Base-by-base conservation (phyloP, 1,140 invertebrate species). In the Heliconius congener region DNA sequence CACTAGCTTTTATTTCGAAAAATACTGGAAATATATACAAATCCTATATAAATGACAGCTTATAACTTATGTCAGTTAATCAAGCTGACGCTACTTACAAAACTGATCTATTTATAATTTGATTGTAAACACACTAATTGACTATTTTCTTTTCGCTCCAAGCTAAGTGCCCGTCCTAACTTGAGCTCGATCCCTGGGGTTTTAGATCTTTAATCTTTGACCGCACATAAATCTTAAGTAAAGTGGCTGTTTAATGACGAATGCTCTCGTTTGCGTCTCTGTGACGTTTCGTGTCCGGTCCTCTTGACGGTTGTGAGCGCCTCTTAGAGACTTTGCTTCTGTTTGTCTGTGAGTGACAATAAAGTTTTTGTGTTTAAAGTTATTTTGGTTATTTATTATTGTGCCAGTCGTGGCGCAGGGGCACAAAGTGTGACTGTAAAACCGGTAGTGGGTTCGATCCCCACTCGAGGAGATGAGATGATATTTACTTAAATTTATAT, bases 141-240 rank as follows among this genome's bases (percentile, higher is more conserved):
- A 66, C 60, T 66, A 66, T 66, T 66, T 66, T 66, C 27, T 66
- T 66, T 66, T 30, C 60, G 27, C 60, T 30, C 13, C 27, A 16
- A n/a, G 0, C 60, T 30, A 18, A 66, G 60, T 66, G 27, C 60
- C 8, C 57, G 3, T 30, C n/a, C 60, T 6, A 66, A 66, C 60
- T 66, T 6, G 1, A 27, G 27, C 13, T 66, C 60, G 60, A 27
- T 76, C 74, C 57, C 74, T 37, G 50, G 74, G 23, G 74, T 57
- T 76, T 76, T 71, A 39, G 57, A 71, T 60, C 74, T 76, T 76
- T 76, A 76, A 76, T 76, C 74, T 76, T 71, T 66, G 60, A 76
- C 74, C 74, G 74, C 74, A 39, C 37, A 76, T 76, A 76, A 76
- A 76, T 76, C 74, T 70, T 46, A 57, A 42, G 66, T 76, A 46